phyloP scores from a whole-genome alignment of 2,797 vertebrate genomes.

The Oceanodroma leucorhoa region DNA sequence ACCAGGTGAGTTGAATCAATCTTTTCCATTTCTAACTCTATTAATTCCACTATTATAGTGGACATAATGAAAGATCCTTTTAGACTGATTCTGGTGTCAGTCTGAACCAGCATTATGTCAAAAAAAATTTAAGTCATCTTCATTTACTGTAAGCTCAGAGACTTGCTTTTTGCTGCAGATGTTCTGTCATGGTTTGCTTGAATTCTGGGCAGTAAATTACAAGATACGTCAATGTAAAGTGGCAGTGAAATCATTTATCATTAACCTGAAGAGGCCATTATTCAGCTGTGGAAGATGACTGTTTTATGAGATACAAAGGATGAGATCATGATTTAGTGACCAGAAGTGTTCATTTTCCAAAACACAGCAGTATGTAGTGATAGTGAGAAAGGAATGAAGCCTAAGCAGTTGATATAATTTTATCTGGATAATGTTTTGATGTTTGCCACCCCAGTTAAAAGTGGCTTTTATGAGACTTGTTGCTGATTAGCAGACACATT shows the following conservation, averaged over 20 bases:
- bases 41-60: neutral
- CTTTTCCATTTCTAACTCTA: constrained; percentile 18
- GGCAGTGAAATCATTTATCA: constrained; percentile 62
- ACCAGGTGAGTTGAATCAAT: neutral
- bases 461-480: neutral
- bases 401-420: neutral
- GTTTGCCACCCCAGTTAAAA: neutral
- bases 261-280: constrained; percentile 63
- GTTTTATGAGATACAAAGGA: constrained; percentile 61
- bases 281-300: constrained; percentile 51
- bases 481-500: neutral
- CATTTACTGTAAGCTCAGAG: constrained; percentile 49
- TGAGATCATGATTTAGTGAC: constrained; percentile 67
- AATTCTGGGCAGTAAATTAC: constrained; percentile 49
- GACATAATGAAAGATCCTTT: constrained; percentile 34
- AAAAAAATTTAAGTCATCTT: constrained; percentile 33
- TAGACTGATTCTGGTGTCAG: constrained; percentile 1
- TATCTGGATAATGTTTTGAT: neutral
- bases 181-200: constrained; percentile 35
- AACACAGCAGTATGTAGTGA: neutral
- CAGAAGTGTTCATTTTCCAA: constrained; percentile 30
- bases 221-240: constrained; percentile 25
- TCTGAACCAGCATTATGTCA: neutral
- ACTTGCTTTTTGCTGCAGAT: constrained; percentile 40
- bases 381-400: neutral